Base-by-base conservation (phyloP, 2,888 invertebrate species). In the Molorchus minor region DNA sequence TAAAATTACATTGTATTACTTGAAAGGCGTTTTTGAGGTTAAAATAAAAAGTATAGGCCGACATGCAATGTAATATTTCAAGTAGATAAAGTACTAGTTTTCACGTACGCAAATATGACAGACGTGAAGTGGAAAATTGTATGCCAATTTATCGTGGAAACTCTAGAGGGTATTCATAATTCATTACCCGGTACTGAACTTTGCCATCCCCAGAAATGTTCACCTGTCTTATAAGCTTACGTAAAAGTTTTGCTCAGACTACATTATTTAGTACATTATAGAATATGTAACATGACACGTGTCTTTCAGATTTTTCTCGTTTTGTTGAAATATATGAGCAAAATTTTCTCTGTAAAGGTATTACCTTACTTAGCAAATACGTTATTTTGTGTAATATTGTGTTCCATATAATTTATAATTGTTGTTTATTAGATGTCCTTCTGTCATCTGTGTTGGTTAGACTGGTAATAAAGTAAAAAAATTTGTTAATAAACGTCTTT, bases 61-160 rank as follows among this genome's bases (percentile, higher is more conserved):
- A n/a, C n/a, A n/a, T n/a, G n/a, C n/a, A n/a, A n/a, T n/a, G n/a
- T n/a, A n/a, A n/a, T n/a, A n/a, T n/a, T n/a, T n/a, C n/a, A 19
- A 43, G 21, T 12, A 43, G 12, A 36, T 36, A 13, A 44, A 33
- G 33, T 33, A 45, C 29, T 45, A 45, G 30, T 45, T 45, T 33
- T 33, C 15, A 16, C 19, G n/a, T 30, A 30, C 33, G 30, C 21
- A 44, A 21, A 29, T 44, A 29, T 10, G 29, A 44, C 15, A 5
- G 25, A 16, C 16, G 36, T 15, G 15, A 44, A 44, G 44, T 29
- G 15, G 44, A 21, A 21, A 10, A 43, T 17, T 8, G 33, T 8
- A 29, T 30, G 29, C 17, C 33, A 45, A 45, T 45, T 17, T 30
- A 33, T 29, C 45, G n/a, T n/a, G 17, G 45, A 45, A 29, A n/a